These are phyloP conservation scores for Galaxea fascicularis DNA, from an alignment of 92 coral and sea anemone species.

Conservation along the genomic window DNA sequence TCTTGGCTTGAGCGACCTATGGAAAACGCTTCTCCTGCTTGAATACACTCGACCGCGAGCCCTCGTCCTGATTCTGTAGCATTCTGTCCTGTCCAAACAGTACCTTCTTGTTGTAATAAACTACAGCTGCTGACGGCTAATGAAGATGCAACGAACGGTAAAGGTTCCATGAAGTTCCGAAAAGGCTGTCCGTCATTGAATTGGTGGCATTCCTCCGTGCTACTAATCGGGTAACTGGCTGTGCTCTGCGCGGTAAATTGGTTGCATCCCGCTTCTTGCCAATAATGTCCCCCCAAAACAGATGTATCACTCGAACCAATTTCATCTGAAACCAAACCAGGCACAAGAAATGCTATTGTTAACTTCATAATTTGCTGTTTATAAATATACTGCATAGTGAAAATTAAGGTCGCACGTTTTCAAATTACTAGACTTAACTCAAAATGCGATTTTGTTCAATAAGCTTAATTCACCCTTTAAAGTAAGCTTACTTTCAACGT, in stretches of 20 bases:
- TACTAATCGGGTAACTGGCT: constrained; percentile 19
- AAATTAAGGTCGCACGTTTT: too few species aligned
- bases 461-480: too few species aligned
- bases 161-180: constrained; percentile 31
- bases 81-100: constrained; percentile 36
- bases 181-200: constrained; percentile 28
- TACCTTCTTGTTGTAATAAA: constrained; percentile 22
- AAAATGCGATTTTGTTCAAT: too few species aligned
- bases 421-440: too few species aligned
- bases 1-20: constrained; percentile 41
- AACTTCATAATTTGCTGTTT: not conserved
- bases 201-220: constrained; percentile 39
- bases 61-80: constrained; percentile 35
- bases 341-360: not conserved
- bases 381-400: too few species aligned
- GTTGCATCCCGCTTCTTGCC: constrained; percentile 44
- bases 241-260: constrained; percentile 11
- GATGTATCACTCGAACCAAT: constrained; percentile 33
- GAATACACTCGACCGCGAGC: constrained; percentile 47
- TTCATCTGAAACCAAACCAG: constrained; percentile 17
- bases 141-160: constrained; percentile 28
- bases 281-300: constrained; percentile 16
- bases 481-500: too few species aligned
- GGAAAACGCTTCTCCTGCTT: constrained; percentile 47
- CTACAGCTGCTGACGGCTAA: constrained; percentile 27